These are phyloP conservation scores for Orestias chungarensis DNA, from an alignment of 2,797 vertebrate genomes.

Conservation along the genomic window DNA sequence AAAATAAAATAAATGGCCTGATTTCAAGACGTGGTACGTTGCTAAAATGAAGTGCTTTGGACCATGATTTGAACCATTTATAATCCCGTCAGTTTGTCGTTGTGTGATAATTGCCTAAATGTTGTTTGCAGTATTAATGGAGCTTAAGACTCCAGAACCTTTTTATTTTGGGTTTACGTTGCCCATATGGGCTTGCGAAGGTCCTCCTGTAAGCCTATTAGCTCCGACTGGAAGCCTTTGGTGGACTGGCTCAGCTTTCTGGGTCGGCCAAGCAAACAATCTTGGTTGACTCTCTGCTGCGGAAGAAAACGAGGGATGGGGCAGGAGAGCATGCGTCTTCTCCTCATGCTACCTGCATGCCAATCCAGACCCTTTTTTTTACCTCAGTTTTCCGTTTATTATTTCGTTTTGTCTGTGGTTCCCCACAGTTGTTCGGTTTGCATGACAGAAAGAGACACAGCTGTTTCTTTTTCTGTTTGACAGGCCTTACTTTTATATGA, in stretches of 20 bases:
- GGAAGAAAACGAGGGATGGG: conserved; percentile 37
- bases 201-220: conserved; percentile 24
- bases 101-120: conserved; percentile 14
- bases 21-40: not conserved
- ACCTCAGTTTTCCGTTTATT: conserved; percentile 37
- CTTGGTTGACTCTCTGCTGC: conserved; percentile 19
- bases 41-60: not conserved
- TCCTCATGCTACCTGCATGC: conserved; percentile 73
- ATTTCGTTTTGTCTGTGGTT: conserved; percentile 54
- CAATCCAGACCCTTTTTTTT: conserved; percentile 47
- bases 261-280: no score
- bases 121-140: not conserved
- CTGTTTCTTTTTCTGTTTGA: conserved; percentile 49
- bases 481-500: conserved; percentile 40
- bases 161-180: conserved; percentile 15
- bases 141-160: conserved; percentile 1
- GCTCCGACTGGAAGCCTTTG: conserved; percentile 33
- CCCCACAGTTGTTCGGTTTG: conserved; percentile 54
- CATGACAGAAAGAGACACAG: conserved; percentile 63
- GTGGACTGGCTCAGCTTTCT: conserved; percentile 28
- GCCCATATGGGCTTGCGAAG: conserved; percentile 19
- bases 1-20: not conserved
- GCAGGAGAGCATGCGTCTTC: conserved; percentile 70
- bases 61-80: not conserved
- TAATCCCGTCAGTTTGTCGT: conserved; percentile 13